Conservation (phyloP, 2,113 vertebrate species). For the Ceyx margarethae region DNA sequence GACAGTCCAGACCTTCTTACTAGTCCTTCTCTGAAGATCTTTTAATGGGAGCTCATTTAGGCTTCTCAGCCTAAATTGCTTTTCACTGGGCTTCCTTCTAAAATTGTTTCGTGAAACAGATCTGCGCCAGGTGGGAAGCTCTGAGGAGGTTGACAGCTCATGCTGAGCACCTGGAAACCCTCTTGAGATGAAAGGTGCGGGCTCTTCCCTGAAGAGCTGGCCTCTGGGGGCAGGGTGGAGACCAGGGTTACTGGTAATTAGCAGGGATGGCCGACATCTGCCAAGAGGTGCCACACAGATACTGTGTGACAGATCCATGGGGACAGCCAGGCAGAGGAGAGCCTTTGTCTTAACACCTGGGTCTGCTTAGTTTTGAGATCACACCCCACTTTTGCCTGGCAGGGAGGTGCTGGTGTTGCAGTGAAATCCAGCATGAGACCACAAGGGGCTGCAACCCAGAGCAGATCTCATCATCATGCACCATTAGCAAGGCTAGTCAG, state of each 20-base stretch:
- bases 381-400: background rate
- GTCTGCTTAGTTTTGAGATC: background rate
- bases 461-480: background rate
- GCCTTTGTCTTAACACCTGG: background rate
- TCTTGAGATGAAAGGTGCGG: fast-evolving
- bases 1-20: background rate
- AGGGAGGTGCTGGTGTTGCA: background rate
- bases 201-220: background rate
- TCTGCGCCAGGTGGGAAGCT: background rate
- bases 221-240: too few species aligned
- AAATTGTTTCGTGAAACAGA: background rate
- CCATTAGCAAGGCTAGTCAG: background rate
- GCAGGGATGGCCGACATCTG: fast-evolving
- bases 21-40: background rate
- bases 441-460: background rate
- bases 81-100: background rate
- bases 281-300: background rate
- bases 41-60: background rate
- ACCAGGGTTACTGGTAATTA: fast-evolving
- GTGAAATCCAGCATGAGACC: background rate
- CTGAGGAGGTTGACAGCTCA: background rate
- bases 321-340: background rate
- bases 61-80: background rate
- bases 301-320: background rate
- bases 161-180: background rate